Conservation (phyloP, 2,888 invertebrate genomes). For the Cheilosia soror region DNA sequence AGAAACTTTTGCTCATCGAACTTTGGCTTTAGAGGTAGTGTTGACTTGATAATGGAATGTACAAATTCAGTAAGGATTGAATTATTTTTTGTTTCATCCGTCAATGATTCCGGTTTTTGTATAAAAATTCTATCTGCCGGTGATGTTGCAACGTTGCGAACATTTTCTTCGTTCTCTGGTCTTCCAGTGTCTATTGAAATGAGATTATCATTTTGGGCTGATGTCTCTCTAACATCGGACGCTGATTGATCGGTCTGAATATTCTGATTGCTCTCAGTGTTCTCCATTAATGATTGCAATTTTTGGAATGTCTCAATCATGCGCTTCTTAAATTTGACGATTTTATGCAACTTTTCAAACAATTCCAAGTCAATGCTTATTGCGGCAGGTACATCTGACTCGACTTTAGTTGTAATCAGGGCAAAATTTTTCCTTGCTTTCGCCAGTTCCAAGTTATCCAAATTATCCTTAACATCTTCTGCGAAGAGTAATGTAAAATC, state of each 20-base stretch:
- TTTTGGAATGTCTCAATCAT: constrained; percentile 81
- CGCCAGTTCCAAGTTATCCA: not conserved
- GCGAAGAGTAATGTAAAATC: constrained; percentile 55
- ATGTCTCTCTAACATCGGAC: not conserved
- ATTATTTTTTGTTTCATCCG: constrained; percentile 54
- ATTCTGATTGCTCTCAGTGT: constrained; percentile 33
- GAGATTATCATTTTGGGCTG: constrained; percentile 32
- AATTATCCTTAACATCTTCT: constrained; percentile 15
- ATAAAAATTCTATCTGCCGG: constrained; percentile 22
- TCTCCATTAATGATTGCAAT: constrained; percentile 79
- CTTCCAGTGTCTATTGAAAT: not conserved
- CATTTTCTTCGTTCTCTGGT: constrained; percentile 7
- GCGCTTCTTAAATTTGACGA: constrained; percentile 79
- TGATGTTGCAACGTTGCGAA: not conserved
- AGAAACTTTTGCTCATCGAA: constrained; percentile 90
- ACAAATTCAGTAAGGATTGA: constrained; percentile 85
- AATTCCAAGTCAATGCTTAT: constrained; percentile 66
- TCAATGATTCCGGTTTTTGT: not conserved
- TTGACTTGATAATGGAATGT: constrained; percentile 85
- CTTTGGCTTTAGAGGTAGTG: constrained; percentile 84
- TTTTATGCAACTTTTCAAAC: constrained; percentile 79
- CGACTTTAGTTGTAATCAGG: not conserved
- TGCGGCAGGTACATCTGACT: not conserved
- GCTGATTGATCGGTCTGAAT: not conserved
- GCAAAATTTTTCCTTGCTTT: constrained; percentile 28